Base-by-base conservation (phyloP, 2,797 vertebrate genomes). In the Loris lydekkerianus region DNA sequence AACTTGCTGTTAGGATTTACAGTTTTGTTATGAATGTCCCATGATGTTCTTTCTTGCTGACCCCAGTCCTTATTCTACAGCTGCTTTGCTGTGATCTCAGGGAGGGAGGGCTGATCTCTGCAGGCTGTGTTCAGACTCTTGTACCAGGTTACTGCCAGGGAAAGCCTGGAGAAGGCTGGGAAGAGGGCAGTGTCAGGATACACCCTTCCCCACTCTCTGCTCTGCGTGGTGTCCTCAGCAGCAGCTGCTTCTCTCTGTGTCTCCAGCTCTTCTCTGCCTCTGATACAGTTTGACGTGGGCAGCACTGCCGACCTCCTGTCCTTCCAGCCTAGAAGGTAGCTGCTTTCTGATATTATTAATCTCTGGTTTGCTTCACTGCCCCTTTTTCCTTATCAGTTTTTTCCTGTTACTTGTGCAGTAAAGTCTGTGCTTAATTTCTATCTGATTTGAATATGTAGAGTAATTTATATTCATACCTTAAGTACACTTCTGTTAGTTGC, bases 191-290 rank as follows among this genome's bases (percentile, higher is more conserved):
- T 56, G 29, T 20, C 14, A 29, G 5, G 11, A 2, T 10, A 3
- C 46, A 3, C 20, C 49, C 40, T 84, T 9, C 10, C 9, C 21
- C 25, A 49, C 63, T 90, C 1, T 67, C 31, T 78, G 21, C 23
- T 2, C 2, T 27, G 29, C 1, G 10, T 11, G 0, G 29, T n/a
- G 13, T 56, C 29, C 20, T 72, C 5, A 58, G 23, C 4, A 40
- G 20, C 2, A 43, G 17, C 17, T 40, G 21, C 53, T 34, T 21
- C 34, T 70, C 8, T 46, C 23, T n/a, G 56, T 56, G 25, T 17
- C 31, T 87, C 18, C 43, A 75, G 46, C 1, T 43, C 3, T 21
- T 18, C 1, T 23, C 10, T 5, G 13, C 31, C 4, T 72, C 40
- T 40, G 40, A 8, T 34, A 1, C 3, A 13, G 10, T 9, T 18